Evolutionary conservation across 2,888 invertebrate genomes (phyloP).

Genomic region (Gymnocheta viridis): DNA sequence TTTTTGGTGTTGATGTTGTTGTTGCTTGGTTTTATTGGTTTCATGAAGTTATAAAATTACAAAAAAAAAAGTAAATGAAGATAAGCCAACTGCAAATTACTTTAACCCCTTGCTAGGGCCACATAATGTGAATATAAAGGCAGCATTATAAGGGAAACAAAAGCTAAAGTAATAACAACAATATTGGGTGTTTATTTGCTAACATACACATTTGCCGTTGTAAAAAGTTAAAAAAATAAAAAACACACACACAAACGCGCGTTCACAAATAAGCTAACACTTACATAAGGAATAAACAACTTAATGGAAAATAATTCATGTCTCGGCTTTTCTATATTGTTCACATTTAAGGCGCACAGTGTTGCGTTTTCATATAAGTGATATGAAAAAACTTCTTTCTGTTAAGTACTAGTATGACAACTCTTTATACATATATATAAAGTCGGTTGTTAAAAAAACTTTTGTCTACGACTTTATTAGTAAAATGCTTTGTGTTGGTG

Average conservation of each 20-base stretch:
- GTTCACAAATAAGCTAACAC: constrained; percentile 16
- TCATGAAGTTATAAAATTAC: constrained; percentile 66
- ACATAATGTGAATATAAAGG: constrained; percentile 57
- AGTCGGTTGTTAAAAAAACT: too few relatives aligned
- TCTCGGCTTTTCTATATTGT: constrained; percentile 39
- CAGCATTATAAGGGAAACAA: constrained; percentile 22
- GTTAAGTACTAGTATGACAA: too few relatives aligned
- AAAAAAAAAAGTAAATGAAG: constrained; percentile 50
- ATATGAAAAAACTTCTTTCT: not conserved
- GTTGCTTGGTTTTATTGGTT: constrained; percentile 64
- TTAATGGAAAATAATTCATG: constrained; percentile 67
- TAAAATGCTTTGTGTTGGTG: too few relatives aligned
- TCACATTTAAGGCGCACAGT: constrained; percentile 2
- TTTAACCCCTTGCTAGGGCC: constrained; percentile 58
- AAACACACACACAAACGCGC: constrained; percentile 7
- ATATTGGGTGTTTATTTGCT: constrained; percentile 67
- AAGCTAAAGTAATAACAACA: constrained; percentile 41
- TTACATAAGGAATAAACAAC: constrained; percentile 47
- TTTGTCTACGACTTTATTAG: too few relatives aligned
- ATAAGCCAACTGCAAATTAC: constrained; percentile 71
- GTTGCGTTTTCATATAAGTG: not conserved
- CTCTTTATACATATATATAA: too few relatives aligned
- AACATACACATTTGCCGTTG: constrained; percentile 59
- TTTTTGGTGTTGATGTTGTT: constrained; percentile 49
- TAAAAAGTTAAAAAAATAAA: constrained; percentile 32